A percentile compares a stretch with the other conserved stretches of the same genome.
phyloP scores from a whole-genome alignment of 1,140 invertebrate species.

The Rhopalosiphum padi region DNA sequence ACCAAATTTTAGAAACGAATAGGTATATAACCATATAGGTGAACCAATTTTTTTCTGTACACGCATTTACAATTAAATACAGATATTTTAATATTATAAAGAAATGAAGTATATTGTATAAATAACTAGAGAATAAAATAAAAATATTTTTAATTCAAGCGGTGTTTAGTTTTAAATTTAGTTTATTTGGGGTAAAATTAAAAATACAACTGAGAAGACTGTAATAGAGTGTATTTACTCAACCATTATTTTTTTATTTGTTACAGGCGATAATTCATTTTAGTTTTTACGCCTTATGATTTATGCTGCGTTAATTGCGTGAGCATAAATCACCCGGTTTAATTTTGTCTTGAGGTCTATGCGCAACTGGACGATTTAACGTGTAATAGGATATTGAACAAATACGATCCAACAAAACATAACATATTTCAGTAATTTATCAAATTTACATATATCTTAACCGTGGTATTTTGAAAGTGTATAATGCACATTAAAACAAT shows the following conservation, averaged over 20 bases:
- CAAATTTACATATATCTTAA: not conserved
- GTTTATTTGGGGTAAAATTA: not conserved
- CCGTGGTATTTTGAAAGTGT: not conserved
- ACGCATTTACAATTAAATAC: not conserved
- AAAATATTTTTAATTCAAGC: not conserved
- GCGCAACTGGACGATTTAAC: slow-evolving; percentile 37
- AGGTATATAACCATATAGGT: no score
- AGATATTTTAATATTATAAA: not conserved
- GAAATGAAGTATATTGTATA: not conserved
- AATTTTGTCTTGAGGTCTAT: slow-evolving; percentile 38
- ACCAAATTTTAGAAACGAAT: not conserved
- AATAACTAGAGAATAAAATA: not conserved
- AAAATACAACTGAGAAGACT: not conserved
- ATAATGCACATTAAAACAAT: not conserved
- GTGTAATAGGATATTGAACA: slow-evolving; percentile 54
- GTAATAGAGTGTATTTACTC: not conserved
- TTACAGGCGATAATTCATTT: slow-evolving; percentile 51
- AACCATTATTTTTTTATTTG: not conserved
- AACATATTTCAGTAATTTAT: slow-evolving; percentile 43
- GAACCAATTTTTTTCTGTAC: not conserved
- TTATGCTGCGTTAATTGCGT: slow-evolving; percentile 51
- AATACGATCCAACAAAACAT: slow-evolving; percentile 24
- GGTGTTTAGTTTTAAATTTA: not conserved
- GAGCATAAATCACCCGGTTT: slow-evolving; percentile 55
- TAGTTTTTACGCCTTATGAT: slow-evolving; percentile 32